Percentiles rank a stretch among this genome's conserved stretches.
Evolutionary conservation across 1,140 invertebrate species (phyloP).

Genomic region (Whitmania pigra): DNA sequence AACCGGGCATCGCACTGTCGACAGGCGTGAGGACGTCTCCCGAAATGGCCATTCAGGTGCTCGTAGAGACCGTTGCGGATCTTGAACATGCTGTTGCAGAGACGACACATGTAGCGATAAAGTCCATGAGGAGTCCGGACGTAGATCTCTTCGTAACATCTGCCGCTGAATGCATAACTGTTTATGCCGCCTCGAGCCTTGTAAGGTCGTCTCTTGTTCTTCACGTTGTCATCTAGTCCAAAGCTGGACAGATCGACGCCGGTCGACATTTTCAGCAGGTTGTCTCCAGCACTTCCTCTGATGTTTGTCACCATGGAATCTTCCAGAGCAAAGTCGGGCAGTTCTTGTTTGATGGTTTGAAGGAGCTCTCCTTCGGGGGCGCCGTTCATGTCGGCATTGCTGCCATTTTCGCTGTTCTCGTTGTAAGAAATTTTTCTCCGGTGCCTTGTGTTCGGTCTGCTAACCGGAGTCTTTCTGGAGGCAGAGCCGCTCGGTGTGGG

Average conservation of each 20-base stretch:
- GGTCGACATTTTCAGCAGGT: slow-evolving; percentile 6
- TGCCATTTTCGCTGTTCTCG: neutral
- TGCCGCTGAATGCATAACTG: neutral
- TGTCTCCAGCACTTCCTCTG: neutral
- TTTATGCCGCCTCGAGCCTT: slow-evolving; percentile 1
- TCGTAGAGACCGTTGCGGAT: slow-evolving; percentile 23
- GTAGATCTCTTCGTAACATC: slow-evolving; percentile 21
- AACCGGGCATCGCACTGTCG: slow-evolving; percentile 17
- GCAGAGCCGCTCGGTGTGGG: neutral
- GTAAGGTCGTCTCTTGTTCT: neutral
- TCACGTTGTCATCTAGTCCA: neutral
- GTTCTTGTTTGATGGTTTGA: slow-evolving; percentile 10
- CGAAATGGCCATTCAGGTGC: slow-evolving; percentile 23
- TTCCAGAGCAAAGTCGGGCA: slow-evolving; percentile 5
- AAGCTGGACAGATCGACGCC: neutral
- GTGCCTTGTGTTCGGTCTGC: neutral
- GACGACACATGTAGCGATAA: slow-evolving; percentile 21
- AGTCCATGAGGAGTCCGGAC: slow-evolving; percentile 18
- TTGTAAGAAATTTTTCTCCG: neutral
- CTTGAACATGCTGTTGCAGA: slow-evolving; percentile 22
- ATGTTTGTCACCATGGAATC: neutral
- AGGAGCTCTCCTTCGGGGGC: neutral
- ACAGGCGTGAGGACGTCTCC: slow-evolving; percentile 18
- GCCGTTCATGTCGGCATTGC: neutral
- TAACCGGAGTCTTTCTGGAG: neutral